Base-by-base conservation (phyloP, 64 coral and sea anemone genomes). In the Exaiptasia diaphana region DNA sequence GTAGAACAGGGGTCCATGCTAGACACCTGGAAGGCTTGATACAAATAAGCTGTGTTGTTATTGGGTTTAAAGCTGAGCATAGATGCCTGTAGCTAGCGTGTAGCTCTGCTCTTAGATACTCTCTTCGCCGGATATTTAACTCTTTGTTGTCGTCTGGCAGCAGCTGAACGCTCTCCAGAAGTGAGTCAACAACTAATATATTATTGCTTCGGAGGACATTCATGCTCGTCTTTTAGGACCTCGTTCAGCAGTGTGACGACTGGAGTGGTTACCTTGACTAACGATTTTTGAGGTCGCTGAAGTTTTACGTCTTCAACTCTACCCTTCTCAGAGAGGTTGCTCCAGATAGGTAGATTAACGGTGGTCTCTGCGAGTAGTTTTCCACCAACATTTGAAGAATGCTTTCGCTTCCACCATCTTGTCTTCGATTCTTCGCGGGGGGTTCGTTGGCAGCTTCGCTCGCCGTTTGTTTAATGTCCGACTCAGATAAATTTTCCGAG, bases 1-100 rank as follows among this genome's bases (percentile, higher is more conserved):
- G 15, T 88, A 88, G 21, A 59, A 80, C 17, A 88, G 74, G 21
- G 74, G 75, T 72, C 75, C 86, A 80, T 89, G 46, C 30, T 73
- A 52, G 65, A 59, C 53, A 64, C 64, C 86, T 67, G 76, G 86
- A 29, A 80, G 21, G 42, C 49, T 56, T 27, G 86, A 57, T 28
- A 89, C 67, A 27, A 81, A 65, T 49, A 80, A 35, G 15, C 25
- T 85, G 20, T 18, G 82, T 74, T 22, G 52, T 74, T 74, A 85
- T 74, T 58, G 68, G 68, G 41, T 85, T 85, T 41, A 52, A 85
- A 18, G 82, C 48, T 13, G 67, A 45, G 46, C 82, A 85, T 36
- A 74, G 53, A 40, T 85, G 58, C 4, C 68, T 0, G 41, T 86
- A 75, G 38, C 55, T 75, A 0, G 55, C 4, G 46, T 85, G 81